These are phyloP conservation scores for Artibeus jamaicensis DNA, from an alignment of 2,797 vertebrate species.

Conservation along the genomic window DNA sequence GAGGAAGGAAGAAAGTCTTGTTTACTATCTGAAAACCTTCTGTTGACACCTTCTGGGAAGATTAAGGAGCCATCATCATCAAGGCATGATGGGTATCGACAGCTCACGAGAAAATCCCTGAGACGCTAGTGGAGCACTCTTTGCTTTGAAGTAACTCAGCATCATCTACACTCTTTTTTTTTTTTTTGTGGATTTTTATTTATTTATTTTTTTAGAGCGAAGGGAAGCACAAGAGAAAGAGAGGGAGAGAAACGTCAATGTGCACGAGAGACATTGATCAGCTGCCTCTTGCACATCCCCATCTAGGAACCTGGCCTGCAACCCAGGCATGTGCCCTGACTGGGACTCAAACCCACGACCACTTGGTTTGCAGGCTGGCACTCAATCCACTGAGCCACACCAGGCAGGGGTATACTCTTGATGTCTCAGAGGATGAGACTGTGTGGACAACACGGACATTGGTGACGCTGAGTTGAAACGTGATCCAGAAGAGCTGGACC, in stretches of 20 bases:
- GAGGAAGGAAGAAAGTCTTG: not conserved
- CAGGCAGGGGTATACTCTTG: not conserved
- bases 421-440: not conserved
- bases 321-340: too few species aligned
- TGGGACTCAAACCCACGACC: too few species aligned
- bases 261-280: too few species aligned
- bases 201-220: too few species aligned
- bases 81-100: not conserved
- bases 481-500: not conserved
- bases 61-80: not conserved
- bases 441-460: not conserved
- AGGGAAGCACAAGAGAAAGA: too few species aligned
- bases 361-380: too few species aligned
- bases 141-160: not conserved
- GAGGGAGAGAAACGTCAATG: too few species aligned
- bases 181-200: too few species aligned
- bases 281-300: too few species aligned
- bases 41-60: not conserved
- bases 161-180: not conserved
- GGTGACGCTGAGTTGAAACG: not conserved
- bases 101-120: not conserved
- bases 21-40: not conserved
- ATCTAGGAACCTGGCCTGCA: too few species aligned
- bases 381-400: too few species aligned
- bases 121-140: not conserved